A percentile compares a stretch with the other conserved stretches of the same genome.
phyloP scores from a whole-genome alignment of 2,113 vertebrate species.

The Felis catus region DNA sequence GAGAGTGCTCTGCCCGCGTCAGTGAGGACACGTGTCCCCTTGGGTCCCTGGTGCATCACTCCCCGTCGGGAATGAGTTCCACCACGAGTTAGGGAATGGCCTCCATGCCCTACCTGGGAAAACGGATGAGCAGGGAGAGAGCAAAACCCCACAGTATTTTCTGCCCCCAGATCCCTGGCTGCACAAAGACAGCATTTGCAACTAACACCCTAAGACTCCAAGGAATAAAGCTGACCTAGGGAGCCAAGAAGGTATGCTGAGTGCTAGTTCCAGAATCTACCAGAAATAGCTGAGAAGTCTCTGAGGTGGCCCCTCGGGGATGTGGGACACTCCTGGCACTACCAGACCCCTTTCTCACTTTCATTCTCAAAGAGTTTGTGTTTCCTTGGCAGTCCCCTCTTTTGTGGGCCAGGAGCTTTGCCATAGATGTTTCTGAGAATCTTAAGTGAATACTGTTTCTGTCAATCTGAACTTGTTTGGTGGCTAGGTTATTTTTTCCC shows the following conservation, averaged over 20 bases:
- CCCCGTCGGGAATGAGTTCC: neutral
- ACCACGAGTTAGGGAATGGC: neutral
- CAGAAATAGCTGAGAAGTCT: neutral
- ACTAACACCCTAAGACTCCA: neutral
- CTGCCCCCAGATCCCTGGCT: neutral
- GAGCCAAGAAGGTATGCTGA: neutral
- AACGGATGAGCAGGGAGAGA: neutral
- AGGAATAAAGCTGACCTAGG: no score
- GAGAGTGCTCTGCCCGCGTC: fast-evolving
- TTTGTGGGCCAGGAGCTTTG: neutral
- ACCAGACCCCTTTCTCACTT: neutral
- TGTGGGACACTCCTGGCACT: no score
- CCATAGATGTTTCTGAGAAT: neutral
- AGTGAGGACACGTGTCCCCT: fast-evolving
- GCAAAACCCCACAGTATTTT: neutral
- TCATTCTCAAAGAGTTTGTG: neutral
- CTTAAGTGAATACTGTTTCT: neutral
- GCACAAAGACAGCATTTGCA: no score
- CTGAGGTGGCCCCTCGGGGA: neutral
- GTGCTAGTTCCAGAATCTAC: neutral
- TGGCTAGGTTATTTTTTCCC: neutral
- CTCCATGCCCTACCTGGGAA: neutral
- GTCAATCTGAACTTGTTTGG: neutral
- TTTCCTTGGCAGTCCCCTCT: neutral
- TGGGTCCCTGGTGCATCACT: neutral